These are phyloP conservation scores for Saguinus imperator DNA, from an alignment of 2,113 vertebrate species.

Conservation along the genomic window DNA sequence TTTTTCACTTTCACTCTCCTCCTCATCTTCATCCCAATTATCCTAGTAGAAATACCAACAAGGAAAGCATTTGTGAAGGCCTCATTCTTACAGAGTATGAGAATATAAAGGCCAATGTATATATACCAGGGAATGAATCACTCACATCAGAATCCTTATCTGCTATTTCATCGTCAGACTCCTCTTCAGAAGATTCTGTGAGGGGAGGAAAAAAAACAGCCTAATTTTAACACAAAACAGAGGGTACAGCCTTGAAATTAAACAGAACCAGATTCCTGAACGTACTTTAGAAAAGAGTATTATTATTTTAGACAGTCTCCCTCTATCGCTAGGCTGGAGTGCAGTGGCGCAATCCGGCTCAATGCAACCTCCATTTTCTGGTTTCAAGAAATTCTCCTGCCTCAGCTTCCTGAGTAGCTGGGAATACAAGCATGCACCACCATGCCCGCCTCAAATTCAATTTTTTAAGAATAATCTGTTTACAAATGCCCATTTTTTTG, in stretches of 20 bases:
- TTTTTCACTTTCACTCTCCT: conserved; percentile 73
- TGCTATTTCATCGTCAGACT: conserved; percentile 86
- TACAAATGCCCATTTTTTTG: too few species aligned
- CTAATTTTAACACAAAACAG: conserved; percentile 43
- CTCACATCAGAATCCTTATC: conserved; percentile 89
- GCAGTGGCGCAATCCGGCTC: too few species aligned
- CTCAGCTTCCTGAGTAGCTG: too few species aligned
- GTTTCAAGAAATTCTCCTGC: too few species aligned
- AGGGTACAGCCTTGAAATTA: neutral
- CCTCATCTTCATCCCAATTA: conserved; percentile 93
- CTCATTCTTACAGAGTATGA: neutral
- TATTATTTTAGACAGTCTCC: too few species aligned
- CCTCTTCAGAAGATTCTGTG: conserved; percentile 87
- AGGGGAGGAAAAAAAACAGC: conserved; percentile 36
- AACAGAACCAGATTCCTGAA: neutral
- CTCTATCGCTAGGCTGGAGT: too few species aligned
- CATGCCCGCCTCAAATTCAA: too few species aligned
- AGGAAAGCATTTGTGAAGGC: neutral
- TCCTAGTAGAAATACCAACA: conserved; percentile 77
- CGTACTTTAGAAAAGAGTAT: neutral
- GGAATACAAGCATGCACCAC: too few species aligned
- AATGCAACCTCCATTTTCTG: too few species aligned
- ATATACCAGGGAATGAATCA: conserved; percentile 2
- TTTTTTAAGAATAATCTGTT: too few species aligned
- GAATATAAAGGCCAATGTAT: neutral